A percentile compares a stretch with the other conserved stretches of the same genome.
Conservation (phyloP, 2,888 invertebrate genomes). For the Spilarctia lutea region DNA sequence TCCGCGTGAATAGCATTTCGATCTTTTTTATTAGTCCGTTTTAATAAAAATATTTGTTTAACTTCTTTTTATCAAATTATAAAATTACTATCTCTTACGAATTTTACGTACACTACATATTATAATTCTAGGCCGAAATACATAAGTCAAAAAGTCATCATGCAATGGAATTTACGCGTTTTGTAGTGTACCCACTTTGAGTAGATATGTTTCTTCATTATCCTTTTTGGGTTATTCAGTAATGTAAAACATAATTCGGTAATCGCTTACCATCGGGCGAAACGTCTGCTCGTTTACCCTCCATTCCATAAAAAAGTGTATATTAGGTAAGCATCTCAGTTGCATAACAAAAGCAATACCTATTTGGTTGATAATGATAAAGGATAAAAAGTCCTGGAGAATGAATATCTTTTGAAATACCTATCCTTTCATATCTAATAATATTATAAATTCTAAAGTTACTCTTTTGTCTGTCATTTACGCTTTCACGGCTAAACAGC, state of each 20-base stretch:
- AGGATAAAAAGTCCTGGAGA: not conserved
- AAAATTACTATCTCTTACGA: not conserved
- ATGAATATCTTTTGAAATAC: too few relatives aligned
- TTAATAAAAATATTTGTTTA: not conserved
- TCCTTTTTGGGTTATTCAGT: not conserved
- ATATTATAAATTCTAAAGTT: too few relatives aligned
- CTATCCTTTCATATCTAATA: too few relatives aligned
- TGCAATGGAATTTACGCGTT: not conserved
- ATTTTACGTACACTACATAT: not conserved
- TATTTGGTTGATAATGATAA: not conserved
- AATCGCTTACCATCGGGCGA: too few relatives aligned
- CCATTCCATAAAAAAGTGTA: not conserved
- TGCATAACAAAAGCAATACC: not conserved
- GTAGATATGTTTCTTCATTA: not conserved
- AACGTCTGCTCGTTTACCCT: too few relatives aligned
- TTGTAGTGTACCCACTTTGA: not conserved
- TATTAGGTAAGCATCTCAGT: not conserved
- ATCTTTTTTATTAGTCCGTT: not conserved
- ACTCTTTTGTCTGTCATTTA: too few relatives aligned
- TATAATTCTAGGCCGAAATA: not conserved
- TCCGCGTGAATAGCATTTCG: conserved; percentile 10
- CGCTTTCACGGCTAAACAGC: too few relatives aligned
- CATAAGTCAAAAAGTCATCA: not conserved
- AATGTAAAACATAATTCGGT: too few relatives aligned
- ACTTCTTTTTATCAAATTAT: not conserved